Conservation (phyloP, 2,113 vertebrate genomes). For the Ranitomeya variabilis region DNA sequence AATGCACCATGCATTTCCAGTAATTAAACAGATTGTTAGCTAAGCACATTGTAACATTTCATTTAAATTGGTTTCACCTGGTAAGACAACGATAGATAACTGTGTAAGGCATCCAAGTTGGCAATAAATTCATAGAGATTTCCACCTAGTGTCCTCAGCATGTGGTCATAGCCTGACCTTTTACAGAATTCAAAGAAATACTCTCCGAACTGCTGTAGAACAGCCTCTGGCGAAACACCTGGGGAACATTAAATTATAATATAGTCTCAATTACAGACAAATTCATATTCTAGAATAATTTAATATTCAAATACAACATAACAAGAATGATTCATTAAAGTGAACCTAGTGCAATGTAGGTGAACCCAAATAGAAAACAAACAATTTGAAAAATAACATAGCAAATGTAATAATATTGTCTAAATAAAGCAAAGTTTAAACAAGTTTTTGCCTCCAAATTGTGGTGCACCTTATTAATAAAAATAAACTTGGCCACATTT, state of each 20-base stretch:
- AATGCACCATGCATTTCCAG: background rate
- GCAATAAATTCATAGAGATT: constrained; percentile 81
- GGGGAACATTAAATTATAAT: constrained; percentile 54
- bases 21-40: background rate
- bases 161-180: constrained; percentile 78
- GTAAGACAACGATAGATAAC: constrained; percentile 80
- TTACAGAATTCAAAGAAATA: constrained; percentile 84
- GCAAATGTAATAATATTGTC: no score
- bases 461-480: no score
- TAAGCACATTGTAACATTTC: background rate
- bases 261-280: background rate
- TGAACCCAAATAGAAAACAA: background rate
- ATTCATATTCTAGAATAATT: background rate
- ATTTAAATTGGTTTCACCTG: constrained; percentile 67
- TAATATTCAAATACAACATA: background rate
- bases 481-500: no score
- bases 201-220: constrained; percentile 78
- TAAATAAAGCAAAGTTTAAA: no score
- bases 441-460: no score
- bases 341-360: background rate
- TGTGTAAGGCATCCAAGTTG: constrained; percentile 79
- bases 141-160: constrained; percentile 80
- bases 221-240: constrained; percentile 72
- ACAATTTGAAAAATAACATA: background rate
- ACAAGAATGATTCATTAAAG: background rate